Percentiles rank a stretch among this genome's conserved stretches.
phyloP scores from a whole-genome alignment of 2,797 vertebrate genomes.

The Mycteria americana region DNA sequence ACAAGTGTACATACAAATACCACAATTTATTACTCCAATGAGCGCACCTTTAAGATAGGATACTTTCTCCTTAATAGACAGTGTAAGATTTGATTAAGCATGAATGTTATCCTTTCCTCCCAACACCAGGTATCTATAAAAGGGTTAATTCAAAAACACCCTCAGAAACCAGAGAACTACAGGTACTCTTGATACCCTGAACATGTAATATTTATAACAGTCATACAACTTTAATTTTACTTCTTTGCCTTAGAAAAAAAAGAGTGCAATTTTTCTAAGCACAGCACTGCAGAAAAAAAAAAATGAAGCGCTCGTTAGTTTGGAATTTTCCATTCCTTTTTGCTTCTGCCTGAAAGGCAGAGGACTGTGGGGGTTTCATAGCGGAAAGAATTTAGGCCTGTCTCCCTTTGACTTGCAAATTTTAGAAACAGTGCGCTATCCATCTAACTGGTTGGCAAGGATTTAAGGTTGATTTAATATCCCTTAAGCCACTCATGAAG shows the following conservation, averaged over 20 bases:
- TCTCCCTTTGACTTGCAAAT: constrained; percentile 49
- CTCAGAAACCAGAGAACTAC: constrained; percentile 48
- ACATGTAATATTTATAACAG: constrained; percentile 93
- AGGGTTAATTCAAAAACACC: constrained; percentile 63
- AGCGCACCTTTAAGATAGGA: neutral
- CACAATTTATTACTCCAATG: neutral
- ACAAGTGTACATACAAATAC: neutral
- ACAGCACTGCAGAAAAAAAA: constrained; percentile 57
- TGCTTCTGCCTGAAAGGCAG: constrained; percentile 51
- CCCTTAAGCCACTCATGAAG: constrained; percentile 39
- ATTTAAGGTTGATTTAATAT: constrained; percentile 31
- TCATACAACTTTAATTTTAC: constrained; percentile 93
- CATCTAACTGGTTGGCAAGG: constrained; percentile 30
- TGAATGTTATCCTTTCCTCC: neutral
- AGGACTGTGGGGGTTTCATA: constrained; percentile 37
- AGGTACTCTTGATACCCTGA: constrained; percentile 77
- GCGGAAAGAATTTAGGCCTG: constrained; percentile 28
- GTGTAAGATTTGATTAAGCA: neutral
- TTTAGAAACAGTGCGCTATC: constrained; percentile 22
- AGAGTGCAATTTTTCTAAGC: constrained; percentile 65
- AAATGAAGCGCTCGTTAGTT: constrained; percentile 40
- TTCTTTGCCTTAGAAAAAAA: constrained; percentile 70
- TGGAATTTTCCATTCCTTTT: constrained; percentile 74
- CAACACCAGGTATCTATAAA: neutral
- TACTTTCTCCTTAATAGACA: neutral